Evolutionary conservation across 2,113 vertebrate species (phyloP), one percentile per base, ranked within the genome.

Genomic region (Thunnus thynnus): DNA sequence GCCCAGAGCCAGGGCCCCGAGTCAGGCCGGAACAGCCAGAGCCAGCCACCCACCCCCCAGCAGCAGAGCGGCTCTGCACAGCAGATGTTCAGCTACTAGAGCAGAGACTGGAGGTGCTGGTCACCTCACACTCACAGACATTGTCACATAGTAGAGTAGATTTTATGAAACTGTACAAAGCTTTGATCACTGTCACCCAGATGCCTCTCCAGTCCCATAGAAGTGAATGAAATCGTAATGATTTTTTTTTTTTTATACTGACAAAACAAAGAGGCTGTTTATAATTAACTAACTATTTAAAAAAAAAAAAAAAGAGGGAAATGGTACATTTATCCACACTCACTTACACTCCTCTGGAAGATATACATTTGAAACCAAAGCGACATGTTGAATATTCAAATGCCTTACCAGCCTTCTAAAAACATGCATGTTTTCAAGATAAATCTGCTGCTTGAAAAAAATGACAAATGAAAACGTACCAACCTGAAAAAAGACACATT

Each of bases 81-180:
- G 76, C 97, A 98, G 90, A 99, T 99, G 96, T 97, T 97, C 91
- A 96, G 96, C 94, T 99, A 99, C 92, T 99, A 92, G 96, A 83
- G 64, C 36, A n/a, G 6, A 76, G 71, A 20, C 18, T n/a, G n/a
- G 65, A 82, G 76, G 76, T 80, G 89, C 89, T 30, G 86, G 89
- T 74, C 86, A 22, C 89, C 87, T 90, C 85, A 30, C 27, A 3
- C 78, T 30, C 57, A 50, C 76, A 68, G 52, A 85, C 62, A 30
- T n/a, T 76, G 58, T 76, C 32, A 25, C 41, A 65, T 78, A 57
- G 64, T 68, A 47, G 69, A 78, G 54, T 56, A 60, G 58, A 73
- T 87, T 86, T 71, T 55, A 69, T 76, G 32, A 75, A 55, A 77
- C 69, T 71, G 64, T 70, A 72, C 66, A 72, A 10, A 67, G 41